A percentile compares a stretch with the other conserved stretches of the same genome.
These are phyloP conservation scores for Drosophila multiciliata DNA, from an alignment of 2,888 invertebrate species.

Conservation along the genomic window DNA sequence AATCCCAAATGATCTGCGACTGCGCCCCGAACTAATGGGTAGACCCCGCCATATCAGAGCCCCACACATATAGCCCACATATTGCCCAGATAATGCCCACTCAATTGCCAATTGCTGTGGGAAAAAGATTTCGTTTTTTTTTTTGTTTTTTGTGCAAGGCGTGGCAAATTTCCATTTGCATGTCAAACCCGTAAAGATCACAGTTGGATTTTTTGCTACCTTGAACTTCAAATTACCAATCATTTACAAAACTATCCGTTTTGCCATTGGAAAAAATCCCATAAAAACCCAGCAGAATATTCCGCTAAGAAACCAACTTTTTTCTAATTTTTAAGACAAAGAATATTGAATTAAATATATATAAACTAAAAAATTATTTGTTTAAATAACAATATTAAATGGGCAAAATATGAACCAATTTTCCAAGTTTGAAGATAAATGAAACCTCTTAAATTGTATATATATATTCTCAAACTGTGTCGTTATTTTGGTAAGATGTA, in stretches of 20 bases:
- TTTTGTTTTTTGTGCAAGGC: slow-evolving; percentile 36
- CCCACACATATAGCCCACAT: slow-evolving; percentile 48
- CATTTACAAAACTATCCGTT: background rate
- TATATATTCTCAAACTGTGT: too few relatives aligned
- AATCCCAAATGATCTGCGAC: slow-evolving; percentile 73
- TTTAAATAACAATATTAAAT: background rate
- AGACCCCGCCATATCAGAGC: slow-evolving; percentile 16
- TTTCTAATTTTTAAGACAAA: too few relatives aligned
- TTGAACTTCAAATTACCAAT: slow-evolving; percentile 51
- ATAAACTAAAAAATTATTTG: background rate
- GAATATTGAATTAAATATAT: too few relatives aligned
- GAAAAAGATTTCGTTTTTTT: slow-evolving; percentile 52
- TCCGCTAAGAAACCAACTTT: too few relatives aligned
- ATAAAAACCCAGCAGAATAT: background rate
- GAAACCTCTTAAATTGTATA: background rate
- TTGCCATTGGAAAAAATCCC: background rate
- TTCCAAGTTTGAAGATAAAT: background rate
- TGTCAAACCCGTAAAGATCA: slow-evolving; percentile 45
- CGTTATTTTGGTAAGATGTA: background rate
- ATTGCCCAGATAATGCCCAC: slow-evolving; percentile 14
- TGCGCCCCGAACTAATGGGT: slow-evolving; percentile 56
- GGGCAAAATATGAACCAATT: background rate
- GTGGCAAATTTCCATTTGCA: slow-evolving; percentile 63
- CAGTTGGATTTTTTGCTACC: slow-evolving; percentile 59
- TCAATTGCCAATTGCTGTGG: slow-evolving; percentile 69